phyloP scores from a whole-genome alignment of 2,797 vertebrate genomes.

The Intellagama lesueurii region DNA sequence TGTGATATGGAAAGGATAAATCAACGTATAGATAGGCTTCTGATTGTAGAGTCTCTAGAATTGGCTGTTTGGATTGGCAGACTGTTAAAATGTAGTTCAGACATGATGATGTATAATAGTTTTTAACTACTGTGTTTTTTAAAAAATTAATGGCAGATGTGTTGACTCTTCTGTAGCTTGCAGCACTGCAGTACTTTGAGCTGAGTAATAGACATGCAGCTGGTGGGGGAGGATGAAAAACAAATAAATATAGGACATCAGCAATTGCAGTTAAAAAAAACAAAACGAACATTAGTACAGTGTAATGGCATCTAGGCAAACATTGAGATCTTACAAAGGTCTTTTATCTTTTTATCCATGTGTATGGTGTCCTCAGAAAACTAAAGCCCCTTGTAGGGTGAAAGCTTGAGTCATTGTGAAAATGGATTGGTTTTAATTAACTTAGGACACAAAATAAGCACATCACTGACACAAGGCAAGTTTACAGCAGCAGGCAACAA shows the following conservation, averaged over 20 bases:
- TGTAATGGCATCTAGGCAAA: background rate
- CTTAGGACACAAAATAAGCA: constrained; percentile 55
- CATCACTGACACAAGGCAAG: constrained; percentile 72
- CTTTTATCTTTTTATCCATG: background rate
- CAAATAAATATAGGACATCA: constrained; percentile 36
- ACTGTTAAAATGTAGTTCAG: constrained; percentile 25
- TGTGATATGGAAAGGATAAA: background rate
- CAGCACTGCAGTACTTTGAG: constrained; percentile 39
- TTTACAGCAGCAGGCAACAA: constrained; percentile 74
- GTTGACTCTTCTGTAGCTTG: constrained; percentile 34
- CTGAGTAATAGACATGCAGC: constrained; percentile 37
- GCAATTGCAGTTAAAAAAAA: constrained; percentile 24
- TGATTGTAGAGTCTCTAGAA: constrained; percentile 4
- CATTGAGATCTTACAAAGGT: constrained; percentile 33
- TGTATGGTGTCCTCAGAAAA: background rate
- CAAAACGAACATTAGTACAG: background rate
- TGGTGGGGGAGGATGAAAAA: constrained; percentile 20
- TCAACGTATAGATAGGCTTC: constrained; percentile 2
- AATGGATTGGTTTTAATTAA: constrained; percentile 49
- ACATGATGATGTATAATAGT: background rate
- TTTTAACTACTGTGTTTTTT: constrained; percentile 20
- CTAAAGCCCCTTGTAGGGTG: constrained; percentile 15
- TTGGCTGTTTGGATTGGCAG: constrained; percentile 10
- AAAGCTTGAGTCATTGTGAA: constrained; percentile 59
- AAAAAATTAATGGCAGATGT: constrained; percentile 27